Percentiles rank a stretch among this genome's conserved stretches.
phyloP scores from a whole-genome alignment of 2,888 invertebrate species.

The Eupeodes luniger region DNA sequence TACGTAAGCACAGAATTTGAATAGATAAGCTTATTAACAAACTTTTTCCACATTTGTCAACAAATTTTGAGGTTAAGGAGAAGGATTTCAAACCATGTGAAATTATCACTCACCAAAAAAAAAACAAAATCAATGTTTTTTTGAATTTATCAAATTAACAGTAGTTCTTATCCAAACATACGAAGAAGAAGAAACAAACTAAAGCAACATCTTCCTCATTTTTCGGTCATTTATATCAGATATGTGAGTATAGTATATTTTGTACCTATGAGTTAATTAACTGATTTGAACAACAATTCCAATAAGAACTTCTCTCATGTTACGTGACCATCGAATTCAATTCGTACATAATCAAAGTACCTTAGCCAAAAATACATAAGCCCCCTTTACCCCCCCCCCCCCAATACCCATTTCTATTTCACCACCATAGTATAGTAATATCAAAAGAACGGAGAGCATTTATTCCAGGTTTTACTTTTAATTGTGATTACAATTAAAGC shows the following conservation, averaged over 20 bases:
- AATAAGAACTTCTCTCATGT: conserved; percentile 58
- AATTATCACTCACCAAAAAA: too few species aligned
- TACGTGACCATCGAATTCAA: conserved; percentile 76
- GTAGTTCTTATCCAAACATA: neutral
- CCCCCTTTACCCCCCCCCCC: neutral
- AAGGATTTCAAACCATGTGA: too few species aligned
- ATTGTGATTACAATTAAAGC: conserved; percentile 71
- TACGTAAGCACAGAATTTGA: too few species aligned
- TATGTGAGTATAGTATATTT: neutral
- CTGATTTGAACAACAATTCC: conserved; percentile 48
- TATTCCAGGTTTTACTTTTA: conserved; percentile 71
- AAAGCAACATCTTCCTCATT: neutral
- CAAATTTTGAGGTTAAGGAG: too few species aligned
- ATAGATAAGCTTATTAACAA: too few species aligned
- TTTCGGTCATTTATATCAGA: conserved; percentile 34
- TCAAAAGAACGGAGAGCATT: conserved; percentile 50
- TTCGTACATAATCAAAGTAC: conserved; percentile 72
- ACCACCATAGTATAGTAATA: neutral
- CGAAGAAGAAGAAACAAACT: neutral
- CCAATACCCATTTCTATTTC: neutral
- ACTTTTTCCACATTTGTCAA: too few species aligned
- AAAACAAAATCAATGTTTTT: neutral
- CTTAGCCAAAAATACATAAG: conserved; percentile 18
- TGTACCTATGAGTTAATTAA: conserved; percentile 60
- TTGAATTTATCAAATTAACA: conserved; percentile 48